phyloP scores from a whole-genome alignment of 53 echinoderm and acorn worm genomes.

The Stichopus horrens region DNA sequence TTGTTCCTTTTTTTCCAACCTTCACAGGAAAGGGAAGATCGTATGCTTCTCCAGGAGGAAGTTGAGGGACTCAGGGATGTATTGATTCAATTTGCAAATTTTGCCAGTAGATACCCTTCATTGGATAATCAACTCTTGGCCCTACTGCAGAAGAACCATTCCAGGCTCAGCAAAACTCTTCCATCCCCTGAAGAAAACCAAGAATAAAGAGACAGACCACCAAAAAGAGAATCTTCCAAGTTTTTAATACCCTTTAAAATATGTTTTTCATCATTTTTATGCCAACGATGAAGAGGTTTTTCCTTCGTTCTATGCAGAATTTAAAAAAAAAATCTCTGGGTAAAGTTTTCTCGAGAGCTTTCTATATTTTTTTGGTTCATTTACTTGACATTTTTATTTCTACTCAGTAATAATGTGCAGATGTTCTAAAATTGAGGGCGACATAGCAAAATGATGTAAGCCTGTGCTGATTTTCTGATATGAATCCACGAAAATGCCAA shows the following conservation, averaged over 20 bases:
- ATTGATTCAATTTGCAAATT: slow-evolving; percentile 79
- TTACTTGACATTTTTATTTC: too few species aligned
- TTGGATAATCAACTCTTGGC: slow-evolving; percentile 48
- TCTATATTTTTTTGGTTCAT: too few species aligned
- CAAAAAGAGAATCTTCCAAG: neutral
- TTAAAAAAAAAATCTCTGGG: too few species aligned
- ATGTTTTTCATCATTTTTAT: neutral
- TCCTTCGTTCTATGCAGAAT: neutral
- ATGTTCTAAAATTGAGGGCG: neutral
- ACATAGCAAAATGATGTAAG: neutral
- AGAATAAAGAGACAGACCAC: neutral
- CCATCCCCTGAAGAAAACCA: slow-evolving; percentile 23
- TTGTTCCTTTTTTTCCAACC: neutral
- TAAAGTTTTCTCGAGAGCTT: too few species aligned
- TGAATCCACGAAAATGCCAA: too few species aligned
- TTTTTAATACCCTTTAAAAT: neutral
- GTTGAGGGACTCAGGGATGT: slow-evolving; percentile 87
- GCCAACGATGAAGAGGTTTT: neutral
- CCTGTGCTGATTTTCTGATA: too few species aligned
- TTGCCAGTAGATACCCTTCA: slow-evolving; percentile 76
- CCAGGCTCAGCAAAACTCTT: slow-evolving; percentile 33
- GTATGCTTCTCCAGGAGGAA: slow-evolving; percentile 73
- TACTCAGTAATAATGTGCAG: too few species aligned
- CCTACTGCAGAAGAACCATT: slow-evolving; percentile 44
- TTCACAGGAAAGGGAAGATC: slow-evolving; percentile 80